Evolutionary conservation across 2,888 invertebrate species (phyloP), one percentile per base, ranked within the genome.

Genomic region (Leptopilina myrica): DNA sequence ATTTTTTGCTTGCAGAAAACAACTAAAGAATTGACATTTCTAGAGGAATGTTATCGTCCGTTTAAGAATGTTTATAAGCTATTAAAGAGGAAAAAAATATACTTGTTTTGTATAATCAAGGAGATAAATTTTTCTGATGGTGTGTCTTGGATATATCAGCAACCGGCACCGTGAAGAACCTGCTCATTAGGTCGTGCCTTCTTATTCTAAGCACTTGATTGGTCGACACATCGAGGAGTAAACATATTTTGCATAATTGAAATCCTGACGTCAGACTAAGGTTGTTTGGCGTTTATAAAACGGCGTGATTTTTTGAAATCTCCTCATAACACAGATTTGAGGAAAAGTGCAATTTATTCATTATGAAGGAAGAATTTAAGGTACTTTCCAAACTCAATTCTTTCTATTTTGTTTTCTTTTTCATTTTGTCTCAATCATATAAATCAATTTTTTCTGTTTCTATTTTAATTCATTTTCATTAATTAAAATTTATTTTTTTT

Each of bases 181-280:
- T 49, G 69, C 53, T 69, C 11, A 8, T 64, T 75, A 77, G 80
- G 88, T 83, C 89, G 87, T 84, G 88, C 88, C 88, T 86, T 86
- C 86, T 59, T 11, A 75, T 79, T 75, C 67, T 46, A 59, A 56
- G 5, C 56, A 7, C 76, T 64, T 76, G 81, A 90, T 90, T 90
- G 90, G 89, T 77, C 79, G 76, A 73, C 40, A 64, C 26, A 43
- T 46, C 80, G 53, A 78, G 78, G 69, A 79, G 83, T 87, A 89
- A 89, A 90, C 88, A 89, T 80, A 85, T 88, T 88, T 84, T 85
- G 82, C 83, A 86, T 85, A 86, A 87, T 83, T 77, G 64, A 40
- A 77, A 85, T 83, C 81, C 78, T 80, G 80, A 82, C 84, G 78
- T 43, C 66, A 79, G 26, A 33, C 79, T 84, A 83, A 88, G 87